These are phyloP conservation scores for Zoroaster sp. DNA, from an alignment of 53 echinoderm and acorn worm genomes.

Conservation along the genomic window DNA sequence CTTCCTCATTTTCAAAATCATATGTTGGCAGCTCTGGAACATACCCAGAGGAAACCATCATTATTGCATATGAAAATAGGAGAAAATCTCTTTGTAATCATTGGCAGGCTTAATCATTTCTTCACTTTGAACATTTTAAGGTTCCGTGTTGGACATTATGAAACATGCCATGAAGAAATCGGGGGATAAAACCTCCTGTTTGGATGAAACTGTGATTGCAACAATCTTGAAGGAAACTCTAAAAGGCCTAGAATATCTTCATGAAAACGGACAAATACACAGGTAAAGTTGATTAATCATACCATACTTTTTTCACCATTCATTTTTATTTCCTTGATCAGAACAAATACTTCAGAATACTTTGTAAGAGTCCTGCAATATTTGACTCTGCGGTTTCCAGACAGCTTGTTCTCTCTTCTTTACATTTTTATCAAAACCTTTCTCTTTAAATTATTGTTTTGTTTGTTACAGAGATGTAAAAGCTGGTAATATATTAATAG, in stretches of 20 bases:
- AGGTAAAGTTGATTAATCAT: conserved; percentile 69
- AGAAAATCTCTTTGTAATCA: no score
- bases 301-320: background rate
- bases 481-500: conserved; percentile 93
- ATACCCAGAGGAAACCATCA: no score
- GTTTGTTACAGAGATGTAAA: conserved; percentile 85
- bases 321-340: no score
- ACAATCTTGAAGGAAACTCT: conserved; percentile 87
- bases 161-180: conserved; percentile 78
- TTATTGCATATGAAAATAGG: no score
- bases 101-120: no score
- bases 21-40: no score
- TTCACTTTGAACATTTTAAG: conserved; percentile 21
- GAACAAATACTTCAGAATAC: no score
- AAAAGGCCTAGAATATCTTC: conserved; percentile 91
- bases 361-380: no score
- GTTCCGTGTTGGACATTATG: conserved; percentile 92
- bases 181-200: conserved; percentile 65
- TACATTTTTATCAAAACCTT: background rate
- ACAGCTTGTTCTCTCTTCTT: no score
- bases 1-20: no score
- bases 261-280: conserved; percentile 97
- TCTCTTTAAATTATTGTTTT: background rate
- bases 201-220: conserved; percentile 89
- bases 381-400: no score